A percentile compares a stretch with the other conserved stretches of the same genome.
These are phyloP conservation scores for Melitaea athalia DNA, from an alignment of 2,888 invertebrate genomes.

Conservation along the genomic window DNA sequence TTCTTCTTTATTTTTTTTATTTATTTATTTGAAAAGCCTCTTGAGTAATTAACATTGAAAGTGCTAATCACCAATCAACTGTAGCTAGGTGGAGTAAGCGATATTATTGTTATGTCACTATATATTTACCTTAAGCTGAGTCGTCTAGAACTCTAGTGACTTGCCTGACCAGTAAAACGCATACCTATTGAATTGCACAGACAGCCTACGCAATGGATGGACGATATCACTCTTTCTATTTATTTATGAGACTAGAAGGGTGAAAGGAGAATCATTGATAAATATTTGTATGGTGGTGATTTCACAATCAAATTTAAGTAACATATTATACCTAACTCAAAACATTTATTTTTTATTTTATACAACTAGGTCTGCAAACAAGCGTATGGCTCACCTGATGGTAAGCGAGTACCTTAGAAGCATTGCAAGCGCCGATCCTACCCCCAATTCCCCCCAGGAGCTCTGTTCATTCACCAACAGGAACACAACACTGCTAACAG, in stretches of 20 bases:
- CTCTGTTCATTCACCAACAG: too few species aligned
- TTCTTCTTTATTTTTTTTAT: too few species aligned
- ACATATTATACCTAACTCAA: not conserved
- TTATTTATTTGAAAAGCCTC: not conserved
- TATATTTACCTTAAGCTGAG: slow-evolving; percentile 39
- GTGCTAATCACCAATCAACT: not conserved
- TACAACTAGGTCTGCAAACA: too few species aligned
- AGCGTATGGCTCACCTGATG: too few species aligned
- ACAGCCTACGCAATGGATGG: slow-evolving; percentile 44
- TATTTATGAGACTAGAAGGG: slow-evolving; percentile 31
- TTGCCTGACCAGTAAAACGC: slow-evolving; percentile 44
- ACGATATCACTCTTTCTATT: slow-evolving; percentile 39
- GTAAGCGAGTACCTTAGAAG: too few species aligned
- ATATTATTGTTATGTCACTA: slow-evolving; percentile 37
- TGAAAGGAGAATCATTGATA: slow-evolving; percentile 33
- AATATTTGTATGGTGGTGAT: not conserved
- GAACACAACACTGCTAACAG: too few species aligned
- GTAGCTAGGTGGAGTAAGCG: slow-evolving; percentile 20
- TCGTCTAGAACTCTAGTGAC: slow-evolving; percentile 40
- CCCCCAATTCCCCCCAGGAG: too few species aligned
- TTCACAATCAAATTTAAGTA: too few species aligned
- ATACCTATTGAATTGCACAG: slow-evolving; percentile 40
- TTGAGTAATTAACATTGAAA: not conserved
- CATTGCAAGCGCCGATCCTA: too few species aligned
- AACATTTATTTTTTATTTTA: too few species aligned